A percentile compares a stretch with the other conserved stretches of the same genome.
These are phyloP conservation scores for Penaeus japonicus DNA, from an alignment of 1,140 invertebrate species.

Conservation along the genomic window DNA sequence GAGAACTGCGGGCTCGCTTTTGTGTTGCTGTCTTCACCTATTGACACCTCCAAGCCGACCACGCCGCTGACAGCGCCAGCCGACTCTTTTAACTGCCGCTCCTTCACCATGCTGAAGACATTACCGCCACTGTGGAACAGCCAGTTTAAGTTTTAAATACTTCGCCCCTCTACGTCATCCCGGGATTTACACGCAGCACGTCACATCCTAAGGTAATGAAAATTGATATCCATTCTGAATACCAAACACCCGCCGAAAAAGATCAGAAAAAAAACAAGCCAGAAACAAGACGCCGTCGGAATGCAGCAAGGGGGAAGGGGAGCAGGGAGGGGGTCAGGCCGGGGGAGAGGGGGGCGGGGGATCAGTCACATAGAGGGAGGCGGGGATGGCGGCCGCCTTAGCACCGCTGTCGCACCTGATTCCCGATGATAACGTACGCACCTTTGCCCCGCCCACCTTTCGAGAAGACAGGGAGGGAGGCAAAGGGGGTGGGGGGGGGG, in stretches of 20 bases:
- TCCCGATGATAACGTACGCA: neutral
- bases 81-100: slow-evolving; percentile 35
- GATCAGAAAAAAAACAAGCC: too few species aligned
- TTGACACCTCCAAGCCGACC: slow-evolving; percentile 45
- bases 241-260: too few species aligned
- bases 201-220: too few species aligned
- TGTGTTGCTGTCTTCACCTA: slow-evolving; percentile 51
- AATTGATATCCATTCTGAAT: too few species aligned
- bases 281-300: too few species aligned
- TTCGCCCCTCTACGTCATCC: neutral
- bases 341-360: too few species aligned
- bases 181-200: neutral
- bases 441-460: neutral
- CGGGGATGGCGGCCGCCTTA: neutral
- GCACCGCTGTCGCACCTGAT: slow-evolving; percentile 4
- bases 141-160: neutral
- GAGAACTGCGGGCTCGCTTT: slow-evolving; percentile 23
- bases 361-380: neutral
- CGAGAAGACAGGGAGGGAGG: too few species aligned
- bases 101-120: neutral
- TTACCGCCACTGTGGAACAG: neutral
- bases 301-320: too few species aligned
- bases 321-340: too few species aligned
- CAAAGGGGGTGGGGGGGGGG: neutral
- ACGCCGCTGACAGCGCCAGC: slow-evolving; percentile 31